Conservation (phyloP, 2,888 invertebrate genomes). For the Encarsia formosa region DNA sequence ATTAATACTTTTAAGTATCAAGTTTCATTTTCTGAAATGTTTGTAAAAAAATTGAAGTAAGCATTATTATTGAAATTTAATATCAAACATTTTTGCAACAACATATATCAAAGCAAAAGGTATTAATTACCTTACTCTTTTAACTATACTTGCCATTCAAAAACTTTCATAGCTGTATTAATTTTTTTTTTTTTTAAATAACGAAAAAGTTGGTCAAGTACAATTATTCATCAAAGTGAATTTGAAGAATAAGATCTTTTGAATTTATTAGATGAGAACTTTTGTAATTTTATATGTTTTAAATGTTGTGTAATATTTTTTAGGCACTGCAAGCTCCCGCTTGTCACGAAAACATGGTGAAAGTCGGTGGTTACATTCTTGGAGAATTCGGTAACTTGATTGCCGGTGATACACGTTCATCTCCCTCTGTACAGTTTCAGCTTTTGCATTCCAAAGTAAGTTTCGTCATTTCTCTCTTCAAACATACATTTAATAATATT, state of each 20-base stretch:
- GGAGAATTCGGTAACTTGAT: constrained; percentile 99
- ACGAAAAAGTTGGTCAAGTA: too few species aligned
- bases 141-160: too few species aligned
- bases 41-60: too few species aligned
- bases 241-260: too few species aligned
- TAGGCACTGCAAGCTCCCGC: constrained; percentile 95
- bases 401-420: constrained; percentile 96
- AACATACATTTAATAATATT: neutral
- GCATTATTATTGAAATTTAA: too few species aligned
- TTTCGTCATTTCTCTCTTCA: constrained; percentile 4
- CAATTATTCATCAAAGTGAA: too few species aligned
- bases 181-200: neutral
- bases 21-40: too few species aligned
- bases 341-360: constrained; percentile 99
- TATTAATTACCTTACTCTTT: too few species aligned
- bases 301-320: too few species aligned
- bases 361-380: constrained; percentile 98
- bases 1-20: too few species aligned
- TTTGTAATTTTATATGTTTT: constrained; percentile 1
- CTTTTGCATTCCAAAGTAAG: constrained; percentile 88
- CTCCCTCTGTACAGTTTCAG: constrained; percentile 96
- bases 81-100: too few species aligned
- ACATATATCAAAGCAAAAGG: too few species aligned
- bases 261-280: neutral
- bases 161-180: neutral